Evolutionary conservation across 2,888 invertebrate genomes (phyloP).

Genomic region (Phytoseiulus persimilis): DNA sequence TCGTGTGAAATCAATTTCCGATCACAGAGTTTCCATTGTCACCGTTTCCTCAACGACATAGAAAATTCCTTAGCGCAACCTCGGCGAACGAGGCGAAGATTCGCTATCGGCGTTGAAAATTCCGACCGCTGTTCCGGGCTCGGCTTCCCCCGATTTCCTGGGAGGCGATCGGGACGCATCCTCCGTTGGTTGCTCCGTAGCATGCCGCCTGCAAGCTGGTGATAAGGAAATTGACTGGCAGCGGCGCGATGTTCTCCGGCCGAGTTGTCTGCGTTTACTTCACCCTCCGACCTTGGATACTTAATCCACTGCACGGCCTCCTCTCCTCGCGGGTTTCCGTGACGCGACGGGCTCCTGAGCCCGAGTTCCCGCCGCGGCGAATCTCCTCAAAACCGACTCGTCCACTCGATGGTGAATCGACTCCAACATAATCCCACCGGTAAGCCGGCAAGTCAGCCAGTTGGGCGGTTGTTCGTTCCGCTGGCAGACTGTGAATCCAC

Average conservation of each 20-base stretch:
- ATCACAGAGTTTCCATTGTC: background rate
- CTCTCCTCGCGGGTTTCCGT: too few species aligned
- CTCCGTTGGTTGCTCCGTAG: background rate
- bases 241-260: background rate
- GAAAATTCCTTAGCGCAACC: background rate
- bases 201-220: background rate
- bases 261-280: background rate
- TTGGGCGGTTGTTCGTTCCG: background rate
- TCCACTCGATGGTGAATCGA: background rate
- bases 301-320: background rate
- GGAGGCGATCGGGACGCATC: background rate
- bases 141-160: background rate
- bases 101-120: background rate
- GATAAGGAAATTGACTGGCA: background rate
- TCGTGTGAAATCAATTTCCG: background rate
- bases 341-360: background rate
- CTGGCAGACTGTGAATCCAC: background rate
- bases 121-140: background rate
- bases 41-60: background rate
- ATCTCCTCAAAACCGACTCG: background rate
- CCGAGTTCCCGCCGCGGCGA: background rate
- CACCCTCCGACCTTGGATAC: background rate
- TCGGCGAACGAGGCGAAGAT: background rate
- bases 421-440: background rate
- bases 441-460: background rate